A percentile compares a stretch with the other conserved stretches of the same genome.
phyloP scores from a whole-genome alignment of 1,140 invertebrate species.

The Bombus difficillimus region DNA sequence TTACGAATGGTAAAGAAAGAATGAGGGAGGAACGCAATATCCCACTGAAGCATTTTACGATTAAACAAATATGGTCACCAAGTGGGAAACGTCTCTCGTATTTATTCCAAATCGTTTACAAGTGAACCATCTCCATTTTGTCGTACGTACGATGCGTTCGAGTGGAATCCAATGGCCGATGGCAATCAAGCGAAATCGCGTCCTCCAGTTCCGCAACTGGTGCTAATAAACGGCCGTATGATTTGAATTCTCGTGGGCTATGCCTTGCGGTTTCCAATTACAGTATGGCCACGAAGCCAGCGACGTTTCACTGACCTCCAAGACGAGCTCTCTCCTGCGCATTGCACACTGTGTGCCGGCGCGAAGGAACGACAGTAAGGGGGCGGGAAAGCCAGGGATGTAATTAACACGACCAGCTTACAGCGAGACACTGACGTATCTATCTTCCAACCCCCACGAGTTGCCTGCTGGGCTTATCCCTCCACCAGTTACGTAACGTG shows the following conservation, averaged over 20 bases:
- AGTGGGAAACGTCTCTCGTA: too few species aligned
- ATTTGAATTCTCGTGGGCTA: slow-evolving; percentile 53
- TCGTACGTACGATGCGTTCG: not conserved
- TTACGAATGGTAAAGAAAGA: too few species aligned
- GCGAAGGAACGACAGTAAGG: slow-evolving; percentile 32
- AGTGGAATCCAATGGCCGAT: slow-evolving; percentile 25
- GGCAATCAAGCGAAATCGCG: slow-evolving; percentile 33
- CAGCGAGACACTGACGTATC: slow-evolving; percentile 76
- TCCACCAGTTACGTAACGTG: slow-evolving; percentile 69
- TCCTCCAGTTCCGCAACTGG: not conserved
- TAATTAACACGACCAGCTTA: slow-evolving; percentile 77
- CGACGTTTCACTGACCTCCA: slow-evolving; percentile 73
- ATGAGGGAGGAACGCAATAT: too few species aligned
- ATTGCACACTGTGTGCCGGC: slow-evolving; percentile 34
- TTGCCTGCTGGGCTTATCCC: slow-evolving; percentile 51
- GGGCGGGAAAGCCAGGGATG: slow-evolving; percentile 61
- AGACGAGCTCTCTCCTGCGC: slow-evolving; percentile 54
- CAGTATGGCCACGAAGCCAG: slow-evolving; percentile 62
- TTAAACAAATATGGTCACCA: too few species aligned
- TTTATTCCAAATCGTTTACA: too few species aligned
- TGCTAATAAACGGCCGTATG: slow-evolving; percentile 45
- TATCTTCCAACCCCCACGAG: slow-evolving; percentile 68
- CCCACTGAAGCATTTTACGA: too few species aligned
- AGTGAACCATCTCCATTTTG: too few species aligned
- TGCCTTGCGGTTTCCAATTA: slow-evolving; percentile 76